These are phyloP conservation scores for Macropus fuliginosus DNA, from an alignment of 2,797 vertebrate species.

Conservation along the genomic window DNA sequence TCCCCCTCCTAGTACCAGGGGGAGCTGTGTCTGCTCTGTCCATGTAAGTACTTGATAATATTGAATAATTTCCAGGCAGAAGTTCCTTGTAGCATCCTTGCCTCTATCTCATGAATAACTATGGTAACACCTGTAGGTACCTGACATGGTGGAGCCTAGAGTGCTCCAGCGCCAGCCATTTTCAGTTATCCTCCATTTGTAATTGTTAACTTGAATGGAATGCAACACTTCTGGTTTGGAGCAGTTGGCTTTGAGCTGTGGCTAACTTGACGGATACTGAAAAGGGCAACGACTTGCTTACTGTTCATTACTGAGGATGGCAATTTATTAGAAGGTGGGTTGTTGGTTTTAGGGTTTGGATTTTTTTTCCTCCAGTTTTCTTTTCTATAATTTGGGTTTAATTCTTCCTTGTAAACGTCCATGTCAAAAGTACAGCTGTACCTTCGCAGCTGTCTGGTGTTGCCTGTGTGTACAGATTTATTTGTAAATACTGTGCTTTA, in stretches of 20 bases:
- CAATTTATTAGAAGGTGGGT: neutral
- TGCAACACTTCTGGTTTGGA: conserved; percentile 77
- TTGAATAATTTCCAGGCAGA: fast-evolving
- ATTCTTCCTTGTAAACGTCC: neutral
- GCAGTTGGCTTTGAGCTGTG: conserved; percentile 78
- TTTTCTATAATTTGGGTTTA: neutral
- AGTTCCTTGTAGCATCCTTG: neutral
- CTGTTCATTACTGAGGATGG: neutral
- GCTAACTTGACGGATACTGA: conserved; percentile 30
- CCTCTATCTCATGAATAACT: conserved; percentile 43
- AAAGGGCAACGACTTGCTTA: neutral
- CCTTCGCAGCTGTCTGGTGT: neutral
- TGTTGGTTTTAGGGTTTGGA: neutral
- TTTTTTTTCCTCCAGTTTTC: neutral
- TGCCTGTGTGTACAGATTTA: neutral
- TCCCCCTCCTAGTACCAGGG: neutral
- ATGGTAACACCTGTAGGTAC: conserved; percentile 61
- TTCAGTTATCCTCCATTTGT: conserved; percentile 76
- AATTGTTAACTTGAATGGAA: conserved; percentile 84
- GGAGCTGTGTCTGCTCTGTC: neutral
- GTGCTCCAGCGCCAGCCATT: conserved; percentile 33
- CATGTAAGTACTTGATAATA: neutral
- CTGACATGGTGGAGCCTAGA: neutral
- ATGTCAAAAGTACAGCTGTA: neutral
- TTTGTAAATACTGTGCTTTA: conserved; percentile 66